phyloP scores from a whole-genome alignment of 2,113 vertebrate genomes.

The Rhea pennata region DNA sequence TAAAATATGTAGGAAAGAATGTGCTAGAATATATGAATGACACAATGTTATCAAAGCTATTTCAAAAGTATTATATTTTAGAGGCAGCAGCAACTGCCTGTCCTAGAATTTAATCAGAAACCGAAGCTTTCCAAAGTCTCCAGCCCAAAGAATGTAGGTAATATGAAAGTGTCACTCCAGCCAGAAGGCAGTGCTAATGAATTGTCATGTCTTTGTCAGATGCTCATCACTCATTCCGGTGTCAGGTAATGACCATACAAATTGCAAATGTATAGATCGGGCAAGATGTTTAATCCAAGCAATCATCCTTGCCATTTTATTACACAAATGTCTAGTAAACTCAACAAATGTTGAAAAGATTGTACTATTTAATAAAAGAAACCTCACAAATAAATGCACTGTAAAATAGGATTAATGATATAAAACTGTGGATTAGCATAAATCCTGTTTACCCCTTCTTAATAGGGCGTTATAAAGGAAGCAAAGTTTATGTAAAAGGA shows the following conservation, averaged over 20 bases:
- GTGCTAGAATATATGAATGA: slow-evolving; percentile 46
- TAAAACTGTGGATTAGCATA: slow-evolving; percentile 61
- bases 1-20: slow-evolving; percentile 9
- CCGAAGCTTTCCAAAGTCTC: slow-evolving; percentile 55
- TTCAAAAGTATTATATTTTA: slow-evolving; percentile 54
- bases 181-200: slow-evolving; percentile 63
- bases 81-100: slow-evolving; percentile 44
- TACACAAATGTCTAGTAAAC: slow-evolving; percentile 25
- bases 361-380: not conserved
- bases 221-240: slow-evolving; percentile 48
- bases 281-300: slow-evolving; percentile 39
- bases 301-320: slow-evolving; percentile 37
- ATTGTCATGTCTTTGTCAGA: slow-evolving; percentile 56
- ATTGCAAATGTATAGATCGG: slow-evolving; percentile 47
- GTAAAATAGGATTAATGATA: slow-evolving; percentile 53
- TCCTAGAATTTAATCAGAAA: slow-evolving; percentile 73
- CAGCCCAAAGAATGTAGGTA: slow-evolving; percentile 29
- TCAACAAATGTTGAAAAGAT: slow-evolving; percentile 32
- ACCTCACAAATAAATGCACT: slow-evolving; percentile 33
- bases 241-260: slow-evolving; percentile 58
- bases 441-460: slow-evolving; percentile 57
- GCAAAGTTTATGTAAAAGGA: slow-evolving; percentile 19
- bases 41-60: slow-evolving; percentile 49
- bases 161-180: slow-evolving; percentile 64
- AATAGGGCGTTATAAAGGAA: slow-evolving; percentile 53